phyloP scores from a whole-genome alignment of 2,113 vertebrate genomes.

The Canis aureus region DNA sequence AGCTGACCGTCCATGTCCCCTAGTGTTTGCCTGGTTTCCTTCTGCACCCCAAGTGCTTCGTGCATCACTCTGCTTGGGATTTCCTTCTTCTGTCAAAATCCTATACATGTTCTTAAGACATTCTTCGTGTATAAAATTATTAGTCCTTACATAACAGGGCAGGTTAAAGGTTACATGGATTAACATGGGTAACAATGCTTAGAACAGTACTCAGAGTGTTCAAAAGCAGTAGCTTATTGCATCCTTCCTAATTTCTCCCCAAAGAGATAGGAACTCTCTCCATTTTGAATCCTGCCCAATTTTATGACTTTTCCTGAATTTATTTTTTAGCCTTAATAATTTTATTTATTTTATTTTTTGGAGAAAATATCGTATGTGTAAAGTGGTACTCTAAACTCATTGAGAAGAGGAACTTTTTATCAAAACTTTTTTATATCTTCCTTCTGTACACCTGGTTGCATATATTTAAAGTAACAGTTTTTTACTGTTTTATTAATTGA shows the following conservation, averaged over 20 bases:
- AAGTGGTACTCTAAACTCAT: background rate
- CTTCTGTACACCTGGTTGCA: background rate
- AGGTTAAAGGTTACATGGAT: background rate
- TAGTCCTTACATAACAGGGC: background rate
- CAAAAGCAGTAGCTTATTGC: background rate
- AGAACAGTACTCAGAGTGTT: background rate
- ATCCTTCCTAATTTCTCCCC: background rate
- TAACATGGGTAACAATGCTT: background rate
- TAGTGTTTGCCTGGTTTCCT: background rate
- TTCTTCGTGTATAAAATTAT: background rate
- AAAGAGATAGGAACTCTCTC: background rate
- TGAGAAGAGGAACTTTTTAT: background rate
- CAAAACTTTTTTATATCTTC: background rate
- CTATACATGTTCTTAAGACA: background rate
- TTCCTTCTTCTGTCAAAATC: constrained; percentile 63
- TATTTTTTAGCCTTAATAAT: constrained; percentile 14
- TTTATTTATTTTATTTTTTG: constrained; percentile 18
- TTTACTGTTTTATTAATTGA: background rate
- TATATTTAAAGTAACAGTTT: background rate
- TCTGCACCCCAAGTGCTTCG: background rate
- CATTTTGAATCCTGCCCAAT: background rate
- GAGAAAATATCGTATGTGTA: background rate
- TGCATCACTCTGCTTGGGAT: constrained; percentile 31
- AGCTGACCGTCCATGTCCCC: background rate
- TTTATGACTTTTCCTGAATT: background rate